phyloP scores from a whole-genome alignment of 2,888 invertebrate species.

The Diarsia rubi region DNA sequence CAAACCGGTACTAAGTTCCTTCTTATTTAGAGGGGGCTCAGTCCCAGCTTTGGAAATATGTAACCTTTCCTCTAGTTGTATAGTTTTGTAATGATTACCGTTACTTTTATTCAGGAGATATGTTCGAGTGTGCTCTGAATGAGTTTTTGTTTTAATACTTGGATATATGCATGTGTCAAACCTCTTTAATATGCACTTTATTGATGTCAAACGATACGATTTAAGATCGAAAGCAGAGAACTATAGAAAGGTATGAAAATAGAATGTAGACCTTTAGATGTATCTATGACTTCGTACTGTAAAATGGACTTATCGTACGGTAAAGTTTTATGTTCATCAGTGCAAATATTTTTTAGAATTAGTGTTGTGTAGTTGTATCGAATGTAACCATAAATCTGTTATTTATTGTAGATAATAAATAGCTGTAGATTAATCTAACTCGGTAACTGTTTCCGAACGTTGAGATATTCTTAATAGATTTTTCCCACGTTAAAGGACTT shows the following conservation, averaged over 20 bases:
- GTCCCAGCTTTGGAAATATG: neutral
- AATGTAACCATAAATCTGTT: constrained; percentile 28
- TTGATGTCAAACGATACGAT: constrained; percentile 9
- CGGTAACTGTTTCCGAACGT: constrained; percentile 7
- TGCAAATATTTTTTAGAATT: constrained; percentile 29
- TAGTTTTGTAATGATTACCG: constrained; percentile 12
- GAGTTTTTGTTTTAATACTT: constrained; percentile 15
- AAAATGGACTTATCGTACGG: neutral
- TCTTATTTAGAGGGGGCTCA: neutral
- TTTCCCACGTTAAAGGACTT: neutral
- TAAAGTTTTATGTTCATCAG: neutral
- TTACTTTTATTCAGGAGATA: constrained; percentile 22
- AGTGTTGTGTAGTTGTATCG: constrained; percentile 42
- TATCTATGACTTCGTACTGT: constrained; percentile 6
- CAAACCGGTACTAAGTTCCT: neutral
- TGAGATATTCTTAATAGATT: neutral
- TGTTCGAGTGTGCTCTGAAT: constrained; percentile 28
- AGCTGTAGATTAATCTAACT: constrained; percentile 39
- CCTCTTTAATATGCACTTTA: constrained; percentile 40
- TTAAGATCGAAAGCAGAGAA: constrained; percentile 2
- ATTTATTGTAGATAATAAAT: constrained; percentile 53
- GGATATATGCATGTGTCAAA: constrained; percentile 11
- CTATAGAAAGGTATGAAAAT: constrained; percentile 16
- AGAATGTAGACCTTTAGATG: neutral
- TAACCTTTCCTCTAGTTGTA: neutral